Conservation (phyloP, 2,113 vertebrate genomes). For the Xyliphius kryptos region DNA sequence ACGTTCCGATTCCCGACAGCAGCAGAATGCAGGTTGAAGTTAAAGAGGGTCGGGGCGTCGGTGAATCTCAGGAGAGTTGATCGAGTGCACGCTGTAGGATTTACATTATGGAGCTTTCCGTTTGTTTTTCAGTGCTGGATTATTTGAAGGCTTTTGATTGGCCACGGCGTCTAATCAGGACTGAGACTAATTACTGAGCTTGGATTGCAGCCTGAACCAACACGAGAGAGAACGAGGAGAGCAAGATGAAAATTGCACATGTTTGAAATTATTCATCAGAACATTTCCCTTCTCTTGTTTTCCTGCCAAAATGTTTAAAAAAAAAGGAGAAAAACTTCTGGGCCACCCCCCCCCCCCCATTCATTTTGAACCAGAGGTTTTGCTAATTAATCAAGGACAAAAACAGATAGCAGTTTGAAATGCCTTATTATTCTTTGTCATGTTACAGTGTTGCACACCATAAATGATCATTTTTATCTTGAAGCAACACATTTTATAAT, state of each 20-base stretch:
- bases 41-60: too few relatives aligned
- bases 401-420: not conserved
- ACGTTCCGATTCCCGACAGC: too few relatives aligned
- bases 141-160: constrained; percentile 23
- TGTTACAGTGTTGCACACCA: too few relatives aligned
- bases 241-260: constrained; percentile 5
- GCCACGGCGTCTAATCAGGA: constrained; percentile 6
- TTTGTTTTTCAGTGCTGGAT: constrained; percentile 13
- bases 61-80: not conserved
- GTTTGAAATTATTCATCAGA: constrained; percentile 21
- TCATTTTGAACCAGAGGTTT: too few relatives aligned
- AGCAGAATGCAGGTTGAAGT: too few relatives aligned
- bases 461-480: too few relatives aligned
- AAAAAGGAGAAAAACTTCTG: constrained; percentile 10
- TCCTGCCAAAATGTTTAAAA: constrained; percentile 26
- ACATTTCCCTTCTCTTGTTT: constrained; percentile 12
- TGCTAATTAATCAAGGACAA: too few relatives aligned
- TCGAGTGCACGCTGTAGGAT: not conserved
- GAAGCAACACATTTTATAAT: too few relatives aligned
- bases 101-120: not conserved
- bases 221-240: not conserved
- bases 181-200: constrained; percentile 18
- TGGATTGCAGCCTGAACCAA: constrained; percentile 9
- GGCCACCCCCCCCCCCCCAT: not conserved
- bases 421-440: too few relatives aligned